A percentile compares a stretch with the other conserved stretches of the same genome.
Evolutionary conservation across 1,140 invertebrate species (phyloP).

Genomic region (Zaprionus capensis): DNA sequence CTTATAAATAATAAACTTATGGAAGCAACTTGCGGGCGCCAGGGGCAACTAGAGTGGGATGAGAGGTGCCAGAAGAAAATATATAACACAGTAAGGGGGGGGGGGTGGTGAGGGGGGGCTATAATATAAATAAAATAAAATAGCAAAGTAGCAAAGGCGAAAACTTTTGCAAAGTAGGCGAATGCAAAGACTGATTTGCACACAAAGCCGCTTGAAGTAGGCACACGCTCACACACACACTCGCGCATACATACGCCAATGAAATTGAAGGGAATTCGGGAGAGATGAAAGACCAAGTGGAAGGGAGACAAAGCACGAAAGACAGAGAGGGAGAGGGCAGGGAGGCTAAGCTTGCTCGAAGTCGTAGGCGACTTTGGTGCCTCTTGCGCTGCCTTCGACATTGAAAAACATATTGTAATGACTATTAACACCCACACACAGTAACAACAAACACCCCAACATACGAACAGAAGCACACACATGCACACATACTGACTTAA

Average conservation of each 20-base stretch:
- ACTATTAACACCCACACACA: constrained; percentile 56
- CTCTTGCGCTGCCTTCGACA: constrained; percentile 50
- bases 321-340: neutral
- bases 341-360: neutral
- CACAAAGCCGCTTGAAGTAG: constrained; percentile 14
- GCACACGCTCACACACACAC: constrained; percentile 7
- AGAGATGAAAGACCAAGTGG: neutral
- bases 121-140: constrained; percentile 57
- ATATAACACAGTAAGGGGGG: too few species aligned
- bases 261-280: constrained; percentile 33
- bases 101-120: neutral
- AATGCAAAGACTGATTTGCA: constrained; percentile 35
- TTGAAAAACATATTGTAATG: constrained; percentile 60
- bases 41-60: neutral
- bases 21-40: constrained; percentile 47
- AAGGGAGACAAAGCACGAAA: neutral
- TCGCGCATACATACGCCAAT: constrained; percentile 16
- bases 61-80: neutral
- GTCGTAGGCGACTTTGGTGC: constrained; percentile 8
- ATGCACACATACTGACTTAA: neutral
- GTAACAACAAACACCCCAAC: neutral
- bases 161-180: constrained; percentile 29
- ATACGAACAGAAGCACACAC: neutral
- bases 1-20: constrained; percentile 77
- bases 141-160: constrained; percentile 28